A percentile compares a stretch with the other conserved stretches of the same genome.
Conservation (phyloP, 2,113 vertebrate species). For the Tamias sibiricus region DNA sequence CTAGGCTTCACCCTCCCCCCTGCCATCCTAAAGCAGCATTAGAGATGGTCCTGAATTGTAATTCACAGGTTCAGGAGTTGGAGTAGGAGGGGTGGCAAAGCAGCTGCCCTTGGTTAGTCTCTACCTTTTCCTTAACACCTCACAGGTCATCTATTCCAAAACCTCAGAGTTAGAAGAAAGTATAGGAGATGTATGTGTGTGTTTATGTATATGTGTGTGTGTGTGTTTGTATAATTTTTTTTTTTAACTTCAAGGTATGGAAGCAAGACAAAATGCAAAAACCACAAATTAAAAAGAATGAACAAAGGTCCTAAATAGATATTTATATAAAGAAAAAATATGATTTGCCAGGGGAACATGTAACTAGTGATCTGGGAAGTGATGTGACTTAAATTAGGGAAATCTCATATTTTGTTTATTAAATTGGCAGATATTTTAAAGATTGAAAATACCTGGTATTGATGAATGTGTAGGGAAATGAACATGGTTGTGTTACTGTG, state of each 20-base stretch:
- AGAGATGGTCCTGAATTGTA: neutral
- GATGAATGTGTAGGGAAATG: neutral
- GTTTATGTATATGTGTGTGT: too few relatives aligned
- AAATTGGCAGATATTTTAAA: neutral
- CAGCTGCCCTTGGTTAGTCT: neutral
- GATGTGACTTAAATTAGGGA: neutral
- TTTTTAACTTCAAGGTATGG: neutral
- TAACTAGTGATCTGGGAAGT: neutral
- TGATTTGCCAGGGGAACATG: neutral
- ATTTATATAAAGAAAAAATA: slow-evolving; percentile 7
- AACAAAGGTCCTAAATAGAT: neutral
- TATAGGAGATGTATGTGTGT: neutral
- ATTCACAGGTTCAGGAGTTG: neutral
- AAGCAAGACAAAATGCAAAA: neutral
- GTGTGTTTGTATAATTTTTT: too few relatives aligned
- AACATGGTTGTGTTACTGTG: neutral
- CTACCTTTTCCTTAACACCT: neutral
- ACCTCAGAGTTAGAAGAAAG: neutral
- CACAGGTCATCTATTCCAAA: neutral
- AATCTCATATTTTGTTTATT: neutral
- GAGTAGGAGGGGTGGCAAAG: neutral
- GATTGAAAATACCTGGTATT: neutral
- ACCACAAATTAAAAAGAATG: neutral
- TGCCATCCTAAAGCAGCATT: neutral
- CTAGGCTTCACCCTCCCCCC: neutral